Percentiles rank a stretch among this genome's conserved stretches.
These are phyloP conservation scores for Gryon sp. DNA, from an alignment of 1,140 invertebrate species.

Conservation along the genomic window DNA sequence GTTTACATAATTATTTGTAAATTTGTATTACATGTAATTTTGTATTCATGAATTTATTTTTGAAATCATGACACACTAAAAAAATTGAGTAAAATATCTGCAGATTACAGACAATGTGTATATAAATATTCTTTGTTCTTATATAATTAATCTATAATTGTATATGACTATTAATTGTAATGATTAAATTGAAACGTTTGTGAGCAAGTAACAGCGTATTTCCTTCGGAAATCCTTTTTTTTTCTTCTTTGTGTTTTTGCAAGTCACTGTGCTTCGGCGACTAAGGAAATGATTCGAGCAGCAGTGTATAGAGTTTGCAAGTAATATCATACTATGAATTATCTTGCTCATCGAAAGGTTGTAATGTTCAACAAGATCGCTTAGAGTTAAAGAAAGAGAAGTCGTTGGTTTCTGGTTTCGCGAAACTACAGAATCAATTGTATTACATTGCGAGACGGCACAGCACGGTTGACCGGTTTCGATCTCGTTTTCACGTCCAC, in stretches of 20 bases:
- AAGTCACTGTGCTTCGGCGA: slow-evolving; percentile 21
- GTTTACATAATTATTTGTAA: too few species aligned
- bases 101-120: too few species aligned
- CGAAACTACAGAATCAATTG: slow-evolving; percentile 37
- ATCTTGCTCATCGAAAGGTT: slow-evolving; percentile 48
- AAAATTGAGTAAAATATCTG: too few species aligned
- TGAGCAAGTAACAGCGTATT: background rate
- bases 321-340: slow-evolving; percentile 24
- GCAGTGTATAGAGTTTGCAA: slow-evolving; percentile 14
- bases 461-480: slow-evolving; percentile 46
- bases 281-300: slow-evolving; percentile 36
- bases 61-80: too few species aligned
- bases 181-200: background rate
- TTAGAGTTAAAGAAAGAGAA: slow-evolving; percentile 32
- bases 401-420: slow-evolving; percentile 36
- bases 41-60: too few species aligned
- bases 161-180: slow-evolving; percentile 3
- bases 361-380: slow-evolving; percentile 22
- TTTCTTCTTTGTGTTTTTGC: too few species aligned
- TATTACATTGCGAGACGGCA: slow-evolving; percentile 29
- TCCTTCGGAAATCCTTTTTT: slow-evolving; percentile 20
- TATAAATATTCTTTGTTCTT: too few species aligned
- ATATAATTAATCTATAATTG: slow-evolving; percentile 5
- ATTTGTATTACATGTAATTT: too few species aligned
- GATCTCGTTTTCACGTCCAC: slow-evolving; percentile 38